Evolutionary conservation across 1,140 invertebrate species (phyloP), one percentile per base, ranked within the genome.

Genomic region (Musca vetustissima): DNA sequence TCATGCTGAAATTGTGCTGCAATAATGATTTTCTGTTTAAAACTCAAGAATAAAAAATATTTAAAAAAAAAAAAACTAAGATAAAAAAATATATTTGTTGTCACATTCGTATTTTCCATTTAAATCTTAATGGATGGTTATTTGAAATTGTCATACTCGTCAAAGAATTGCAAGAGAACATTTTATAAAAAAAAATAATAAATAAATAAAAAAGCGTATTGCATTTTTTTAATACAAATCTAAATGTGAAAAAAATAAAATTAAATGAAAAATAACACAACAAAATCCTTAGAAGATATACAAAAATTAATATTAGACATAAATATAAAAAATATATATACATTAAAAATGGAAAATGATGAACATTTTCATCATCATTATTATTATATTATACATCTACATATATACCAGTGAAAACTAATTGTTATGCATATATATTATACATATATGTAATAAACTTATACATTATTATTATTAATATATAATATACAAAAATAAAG

Each of bases 361-460:
- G 36, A 43, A 43, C 4, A 43, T 43, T 43, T 1, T 43, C 36
- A 43, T 43, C 36, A 13, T 43, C 13, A 43, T 43, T 4, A 43
- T 43, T 43, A 43, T 43, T 43, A 43, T 13, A 59, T 49, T 4
- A 21, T 53, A 53, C 4, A 53, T 53, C 22, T 53, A 24, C 22
- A 7, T 53, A 53, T 59, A 22, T 59, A 59, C 21, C 4, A 24
- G 25, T 53, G 25, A 59, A 43, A 36, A 36, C n/a, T 61, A 61
- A 61, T 61, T 61, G 57, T 61, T 61, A 61, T 61, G 57, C 57
- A 61, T 61, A 61, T 61, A 61, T 61, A 61, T 61, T 61, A 28
- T 59, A 59, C 49, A 50, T 53, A 28, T 67, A 53, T 67, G 65
- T 52, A 67, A 67, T 67, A 32, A n/a, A 67, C 36, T 49, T 49